phyloP scores from a whole-genome alignment of 2,888 invertebrate genomes.

The Muscina levida region DNA sequence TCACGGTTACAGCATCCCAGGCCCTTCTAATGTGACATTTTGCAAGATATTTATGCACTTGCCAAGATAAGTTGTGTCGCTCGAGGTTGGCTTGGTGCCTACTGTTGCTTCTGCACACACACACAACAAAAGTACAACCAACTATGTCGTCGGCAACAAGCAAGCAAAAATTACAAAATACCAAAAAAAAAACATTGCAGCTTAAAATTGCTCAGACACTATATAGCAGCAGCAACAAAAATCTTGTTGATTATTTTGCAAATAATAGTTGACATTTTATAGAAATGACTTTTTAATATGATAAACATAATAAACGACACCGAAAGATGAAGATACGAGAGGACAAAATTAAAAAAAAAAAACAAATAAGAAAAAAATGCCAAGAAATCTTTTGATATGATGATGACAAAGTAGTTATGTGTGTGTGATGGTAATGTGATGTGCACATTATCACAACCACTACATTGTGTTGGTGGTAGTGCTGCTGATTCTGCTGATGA shows the following conservation, averaged over 20 bases:
- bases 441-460: too few relatives aligned
- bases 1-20: background rate
- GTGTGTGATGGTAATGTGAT: too few relatives aligned
- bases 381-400: too few relatives aligned
- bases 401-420: too few relatives aligned
- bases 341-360: background rate
- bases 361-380: background rate
- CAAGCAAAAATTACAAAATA: background rate
- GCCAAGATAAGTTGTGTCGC: conserved; percentile 23
- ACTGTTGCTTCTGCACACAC: background rate
- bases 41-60: background rate
- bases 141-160: background rate
- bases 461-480: too few relatives aligned
- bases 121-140: background rate
- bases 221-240: background rate
- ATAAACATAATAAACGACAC: conserved; percentile 3
- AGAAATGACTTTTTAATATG: conserved; percentile 48
- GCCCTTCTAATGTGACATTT: background rate
- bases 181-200: background rate
- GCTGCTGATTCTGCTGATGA: too few relatives aligned
- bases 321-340: background rate
- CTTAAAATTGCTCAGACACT: conserved; percentile 15
- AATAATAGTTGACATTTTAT: conserved; percentile 36
- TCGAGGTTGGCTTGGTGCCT: background rate
- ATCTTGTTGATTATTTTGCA: conserved; percentile 37